Evolutionary conservation across 2,797 vertebrate species (phyloP), one percentile per base, ranked within the genome.

Genomic region (Lemur catta): DNA sequence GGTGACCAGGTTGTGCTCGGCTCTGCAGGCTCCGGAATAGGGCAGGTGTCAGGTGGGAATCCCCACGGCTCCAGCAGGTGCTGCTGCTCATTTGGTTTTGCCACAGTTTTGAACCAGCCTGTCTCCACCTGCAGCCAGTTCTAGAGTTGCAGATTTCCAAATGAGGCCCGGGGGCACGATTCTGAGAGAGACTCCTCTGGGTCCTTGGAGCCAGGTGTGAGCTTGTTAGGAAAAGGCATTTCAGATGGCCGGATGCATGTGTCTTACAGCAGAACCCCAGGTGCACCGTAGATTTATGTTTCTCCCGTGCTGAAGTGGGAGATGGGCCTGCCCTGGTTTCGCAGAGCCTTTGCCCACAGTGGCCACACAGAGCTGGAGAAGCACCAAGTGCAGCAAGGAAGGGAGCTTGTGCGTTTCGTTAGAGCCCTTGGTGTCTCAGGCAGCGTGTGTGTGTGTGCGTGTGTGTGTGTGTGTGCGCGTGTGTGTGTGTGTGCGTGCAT

Each of bases 341-440:
- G 10, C 4, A 46, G 48, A 46, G 6, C 59, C 41, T 35, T 41
- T 15, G 30, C 12, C 41, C 48, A 6, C 38, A 9, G 17, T 28
- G 20, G 24, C 63, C 24, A 3, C 0, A 0, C 17, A 48, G 6
- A 8, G 20, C 10, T 35, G n/a, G 38, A 55, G 48, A 11, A 22
- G 52, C 38, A 30, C 33, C 15, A 0, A 4, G 4, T 9, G 72
- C 38, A 20, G 30, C 41, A 3, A 30, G n/a, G 6, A 2, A 11
- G 6, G 35, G 57, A 52, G 35, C 15, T 1, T 20, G 18, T 35
- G 33, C 17, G 22, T n/a, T 46, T 46, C 33, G 13, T 52, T 28
- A 38, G 24, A 63, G 24, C 48, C 69, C 18, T 79, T 63, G 7
- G 0, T 43, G 52, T 89, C 78, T 74, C 48, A 43, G 55, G 57